These are phyloP conservation scores for Brachymystax lenok DNA, from an alignment of 2,797 vertebrate genomes.

Conservation along the genomic window DNA sequence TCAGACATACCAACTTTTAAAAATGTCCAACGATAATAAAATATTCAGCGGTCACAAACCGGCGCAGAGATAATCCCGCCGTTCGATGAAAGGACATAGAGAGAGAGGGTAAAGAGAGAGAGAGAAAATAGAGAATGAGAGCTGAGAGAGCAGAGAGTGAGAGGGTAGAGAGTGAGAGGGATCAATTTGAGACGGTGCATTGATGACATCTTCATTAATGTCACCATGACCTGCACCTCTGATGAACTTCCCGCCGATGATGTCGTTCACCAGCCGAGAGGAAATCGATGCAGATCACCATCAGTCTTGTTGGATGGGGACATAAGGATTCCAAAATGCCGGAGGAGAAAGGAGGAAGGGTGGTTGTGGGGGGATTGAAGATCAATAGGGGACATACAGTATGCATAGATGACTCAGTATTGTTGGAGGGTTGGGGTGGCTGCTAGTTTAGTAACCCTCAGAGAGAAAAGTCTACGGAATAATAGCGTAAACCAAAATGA, in stretches of 20 bases:
- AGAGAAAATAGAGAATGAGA: neutral
- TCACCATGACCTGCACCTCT: neutral
- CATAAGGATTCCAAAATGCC: neutral
- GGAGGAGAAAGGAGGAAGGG: neutral
- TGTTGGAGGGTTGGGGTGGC: neutral
- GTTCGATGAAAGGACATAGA: neutral
- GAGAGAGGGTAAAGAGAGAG: neutral
- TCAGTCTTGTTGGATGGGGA: neutral
- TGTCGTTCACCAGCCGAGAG: neutral
- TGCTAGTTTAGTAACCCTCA: neutral
- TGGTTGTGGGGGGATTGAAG: neutral
- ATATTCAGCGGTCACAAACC: neutral
- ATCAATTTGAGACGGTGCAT: neutral
- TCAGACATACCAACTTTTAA: neutral
- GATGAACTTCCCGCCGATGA: neutral
- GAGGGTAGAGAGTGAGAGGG: neutral
- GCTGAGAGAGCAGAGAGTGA: too few species aligned
- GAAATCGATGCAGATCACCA: neutral
- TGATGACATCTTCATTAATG: conserved; percentile 4
- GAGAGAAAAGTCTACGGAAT: neutral
- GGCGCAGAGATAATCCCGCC: neutral
- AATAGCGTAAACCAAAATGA: neutral
- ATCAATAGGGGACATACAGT: neutral
- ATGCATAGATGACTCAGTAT: too few species aligned
- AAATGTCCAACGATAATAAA: neutral